phyloP scores from a whole-genome alignment of 2,113 vertebrate genomes.

The Alouatta palliata region DNA sequence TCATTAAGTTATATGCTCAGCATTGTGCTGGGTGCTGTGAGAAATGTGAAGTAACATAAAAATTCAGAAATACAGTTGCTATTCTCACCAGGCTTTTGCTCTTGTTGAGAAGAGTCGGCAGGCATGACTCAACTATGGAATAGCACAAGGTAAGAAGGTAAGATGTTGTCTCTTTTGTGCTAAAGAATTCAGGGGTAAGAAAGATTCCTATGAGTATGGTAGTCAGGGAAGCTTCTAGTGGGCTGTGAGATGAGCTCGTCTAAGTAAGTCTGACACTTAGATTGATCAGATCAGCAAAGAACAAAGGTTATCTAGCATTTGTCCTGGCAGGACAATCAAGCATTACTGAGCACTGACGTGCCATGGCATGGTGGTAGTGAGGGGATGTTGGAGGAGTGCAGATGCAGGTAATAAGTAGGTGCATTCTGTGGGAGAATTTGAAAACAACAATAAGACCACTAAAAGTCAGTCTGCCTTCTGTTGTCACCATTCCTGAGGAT shows the following conservation, averaged over 20 bases:
- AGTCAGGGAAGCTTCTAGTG: background rate
- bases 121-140: background rate
- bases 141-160: background rate
- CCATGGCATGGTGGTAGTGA: accelerated
- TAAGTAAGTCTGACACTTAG: background rate
- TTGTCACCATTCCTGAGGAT: background rate
- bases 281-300: background rate
- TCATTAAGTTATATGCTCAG: background rate
- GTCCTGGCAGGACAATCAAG: background rate
- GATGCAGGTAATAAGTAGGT: background rate
- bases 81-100: background rate
- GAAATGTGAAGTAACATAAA: background rate
- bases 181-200: background rate
- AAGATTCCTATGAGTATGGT: background rate
- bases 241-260: background rate
- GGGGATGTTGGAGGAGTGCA: accelerated
- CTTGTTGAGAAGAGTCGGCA: background rate
- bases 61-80: background rate
- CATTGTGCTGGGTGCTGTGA: background rate
- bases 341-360: background rate
- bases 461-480: background rate
- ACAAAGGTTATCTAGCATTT: background rate
- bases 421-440: background rate
- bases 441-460: background rate
- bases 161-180: background rate